phyloP scores from a whole-genome alignment of 1,140 invertebrate species.

The Apis cerana region DNA sequence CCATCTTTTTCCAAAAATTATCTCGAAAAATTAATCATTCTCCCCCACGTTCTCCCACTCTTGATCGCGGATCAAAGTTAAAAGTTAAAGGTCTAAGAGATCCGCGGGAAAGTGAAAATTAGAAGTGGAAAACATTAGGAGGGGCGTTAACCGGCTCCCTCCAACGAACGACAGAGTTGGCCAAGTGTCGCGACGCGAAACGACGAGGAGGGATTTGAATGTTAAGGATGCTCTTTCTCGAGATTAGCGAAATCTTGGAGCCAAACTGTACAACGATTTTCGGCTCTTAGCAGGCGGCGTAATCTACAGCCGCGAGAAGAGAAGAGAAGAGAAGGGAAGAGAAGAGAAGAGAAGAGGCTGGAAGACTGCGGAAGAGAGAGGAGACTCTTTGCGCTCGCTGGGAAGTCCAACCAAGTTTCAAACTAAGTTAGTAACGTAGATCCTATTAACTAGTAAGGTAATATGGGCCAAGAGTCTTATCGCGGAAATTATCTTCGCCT shows the following conservation, averaged over 20 bases:
- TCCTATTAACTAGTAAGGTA: constrained; percentile 74
- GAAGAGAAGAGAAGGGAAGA: constrained; percentile 1
- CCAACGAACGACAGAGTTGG: neutral
- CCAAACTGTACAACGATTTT: constrained; percentile 55
- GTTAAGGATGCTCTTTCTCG: constrained; percentile 27
- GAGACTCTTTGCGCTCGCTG: constrained; percentile 60
- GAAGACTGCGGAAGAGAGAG: constrained; percentile 34
- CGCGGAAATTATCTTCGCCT: constrained; percentile 72
- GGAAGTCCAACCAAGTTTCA: constrained; percentile 66
- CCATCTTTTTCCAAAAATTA: too few relatives aligned
- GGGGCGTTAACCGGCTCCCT: neutral
- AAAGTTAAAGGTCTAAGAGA: neutral
- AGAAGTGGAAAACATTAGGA: neutral
- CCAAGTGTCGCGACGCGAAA: constrained; percentile 1
- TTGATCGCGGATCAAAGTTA: neutral
- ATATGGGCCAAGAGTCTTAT: constrained; percentile 73
- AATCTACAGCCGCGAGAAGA: constrained; percentile 38
- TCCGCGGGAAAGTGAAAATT: neutral
- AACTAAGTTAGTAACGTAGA: constrained; percentile 74
- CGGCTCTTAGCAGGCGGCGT: constrained; percentile 43
- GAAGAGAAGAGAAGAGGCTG: constrained; percentile 27
- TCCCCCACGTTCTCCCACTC: too few relatives aligned
- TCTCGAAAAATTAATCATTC: too few relatives aligned
- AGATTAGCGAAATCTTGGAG: constrained; percentile 53
- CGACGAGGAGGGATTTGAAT: constrained; percentile 18